phyloP scores from a whole-genome alignment of 2,113 vertebrate genomes.

The human region GRCh38 chr17:80278501-80279000 shows the following conservation, averaged over 20 bases:
- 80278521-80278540: background rate
- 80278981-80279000: background rate
- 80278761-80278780: constrained; percentile 1
- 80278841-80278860: constrained; percentile 23
- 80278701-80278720: background rate
- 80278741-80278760: background rate
- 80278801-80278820: background rate
- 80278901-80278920: background rate
- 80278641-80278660: background rate
- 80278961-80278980: accelerated
- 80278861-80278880: accelerated
- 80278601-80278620: background rate
- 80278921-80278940: accelerated
- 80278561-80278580: background rate
- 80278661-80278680: background rate
- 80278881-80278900: accelerated
- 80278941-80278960: background rate
- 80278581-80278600: background rate
- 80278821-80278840: background rate
- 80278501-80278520: background rate
- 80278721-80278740: background rate
- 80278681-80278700: background rate
- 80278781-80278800: background rate
- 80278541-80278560: background rate
- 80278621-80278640: too few relatives aligned